phyloP scores from a whole-genome alignment of 2,888 invertebrate genomes.

The Portevinia maculata region DNA sequence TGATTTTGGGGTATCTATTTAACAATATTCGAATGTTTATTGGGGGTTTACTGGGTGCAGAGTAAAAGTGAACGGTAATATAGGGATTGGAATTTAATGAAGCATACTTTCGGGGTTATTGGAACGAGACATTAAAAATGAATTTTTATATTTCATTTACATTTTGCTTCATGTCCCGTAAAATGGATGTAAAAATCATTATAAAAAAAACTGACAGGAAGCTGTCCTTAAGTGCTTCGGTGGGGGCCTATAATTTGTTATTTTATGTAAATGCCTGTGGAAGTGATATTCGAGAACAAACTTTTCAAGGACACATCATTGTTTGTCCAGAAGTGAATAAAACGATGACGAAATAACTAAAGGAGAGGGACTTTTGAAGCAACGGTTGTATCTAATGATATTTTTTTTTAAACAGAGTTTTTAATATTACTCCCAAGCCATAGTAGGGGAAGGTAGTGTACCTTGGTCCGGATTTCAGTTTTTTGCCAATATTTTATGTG shows the following conservation, averaged over 20 bases:
- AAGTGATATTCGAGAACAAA: slow-evolving; percentile 16
- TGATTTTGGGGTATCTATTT: slow-evolving; percentile 61
- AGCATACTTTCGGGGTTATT: slow-evolving; percentile 65
- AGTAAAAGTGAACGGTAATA: not conserved
- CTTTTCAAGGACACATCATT: slow-evolving; percentile 37
- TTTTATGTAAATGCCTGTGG: slow-evolving; percentile 51
- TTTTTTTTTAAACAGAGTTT: too few relatives aligned
- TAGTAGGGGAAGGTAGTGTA: too few relatives aligned
- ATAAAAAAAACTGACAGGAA: slow-evolving; percentile 24
- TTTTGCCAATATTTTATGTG: too few relatives aligned
- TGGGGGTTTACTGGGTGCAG: slow-evolving; percentile 22
- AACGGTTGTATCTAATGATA: not conserved
- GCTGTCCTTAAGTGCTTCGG: slow-evolving; percentile 43
- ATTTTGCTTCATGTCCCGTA: slow-evolving; percentile 35
- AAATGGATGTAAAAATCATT: slow-evolving; percentile 44
- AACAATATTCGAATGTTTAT: slow-evolving; percentile 64
- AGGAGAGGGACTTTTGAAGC: not conserved
- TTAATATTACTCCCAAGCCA: too few relatives aligned
- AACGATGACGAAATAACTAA: slow-evolving; percentile 4
- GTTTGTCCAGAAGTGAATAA: not conserved
- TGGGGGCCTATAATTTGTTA: slow-evolving; percentile 49
- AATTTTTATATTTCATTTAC: slow-evolving; percentile 64
- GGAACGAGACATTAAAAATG: slow-evolving; percentile 65
- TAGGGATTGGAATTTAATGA: slow-evolving; percentile 65
- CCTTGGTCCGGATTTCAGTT: too few relatives aligned